Percentiles rank a stretch among this genome's conserved stretches.
phyloP scores from a whole-genome alignment of 2,888 invertebrate genomes.

The Fragum fragum region DNA sequence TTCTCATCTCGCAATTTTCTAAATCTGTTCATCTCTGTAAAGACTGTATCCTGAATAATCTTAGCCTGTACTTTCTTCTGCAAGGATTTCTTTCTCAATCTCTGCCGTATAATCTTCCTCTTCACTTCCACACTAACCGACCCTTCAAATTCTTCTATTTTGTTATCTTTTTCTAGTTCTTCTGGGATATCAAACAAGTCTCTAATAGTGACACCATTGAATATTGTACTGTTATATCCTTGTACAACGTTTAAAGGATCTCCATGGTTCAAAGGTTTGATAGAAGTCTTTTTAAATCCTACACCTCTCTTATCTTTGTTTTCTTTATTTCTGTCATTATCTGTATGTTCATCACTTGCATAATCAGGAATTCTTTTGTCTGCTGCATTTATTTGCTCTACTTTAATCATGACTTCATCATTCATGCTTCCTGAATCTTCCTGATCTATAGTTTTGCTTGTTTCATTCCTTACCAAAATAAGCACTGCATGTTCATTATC shows the following conservation, averaged over 20 bases:
- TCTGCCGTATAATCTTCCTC: slow-evolving; percentile 19
- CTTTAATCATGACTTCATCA: too few relatives aligned
- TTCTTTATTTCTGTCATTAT: too few relatives aligned
- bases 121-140: slow-evolving; percentile 6
- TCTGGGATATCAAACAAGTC: slow-evolving; percentile 24
- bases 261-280: background rate
- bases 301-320: too few relatives aligned
- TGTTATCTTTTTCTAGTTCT: background rate
- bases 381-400: too few relatives aligned
- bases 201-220: background rate
- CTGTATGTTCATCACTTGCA: too few relatives aligned
- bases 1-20: slow-evolving; percentile 18
- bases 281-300: too few relatives aligned
- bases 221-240: background rate
- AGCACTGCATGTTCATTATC: too few relatives aligned
- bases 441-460: too few relatives aligned
- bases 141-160: background rate
- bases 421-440: too few relatives aligned
- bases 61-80: slow-evolving; percentile 21
- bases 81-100: slow-evolving; percentile 15
- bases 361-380: too few relatives aligned
- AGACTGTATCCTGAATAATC: slow-evolving; percentile 14
- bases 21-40: slow-evolving; percentile 18
- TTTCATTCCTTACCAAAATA: too few relatives aligned
- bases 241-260: background rate